Conservation (phyloP, 2,113 vertebrate species). For the Neogobius melanostomus region DNA sequence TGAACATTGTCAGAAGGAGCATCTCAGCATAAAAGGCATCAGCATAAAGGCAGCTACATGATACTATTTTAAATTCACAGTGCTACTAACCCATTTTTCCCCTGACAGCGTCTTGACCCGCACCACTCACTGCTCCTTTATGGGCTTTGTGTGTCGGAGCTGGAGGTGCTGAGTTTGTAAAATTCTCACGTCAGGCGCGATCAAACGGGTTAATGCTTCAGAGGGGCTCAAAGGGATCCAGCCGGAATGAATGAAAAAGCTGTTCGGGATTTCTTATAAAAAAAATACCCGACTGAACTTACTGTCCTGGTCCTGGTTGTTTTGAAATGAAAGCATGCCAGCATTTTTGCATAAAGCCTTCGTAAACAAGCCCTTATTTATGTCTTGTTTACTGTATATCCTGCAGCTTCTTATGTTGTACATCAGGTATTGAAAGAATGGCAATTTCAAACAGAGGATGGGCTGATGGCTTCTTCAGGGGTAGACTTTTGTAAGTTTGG, state of each 20-base stretch:
- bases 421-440: too few relatives aligned
- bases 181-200: constrained; percentile 47
- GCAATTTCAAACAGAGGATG: too few relatives aligned
- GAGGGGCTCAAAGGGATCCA: not conserved
- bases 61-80: not conserved
- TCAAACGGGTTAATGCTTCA: constrained; percentile 37
- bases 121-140: not conserved
- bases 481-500: too few relatives aligned
- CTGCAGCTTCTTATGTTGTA: too few relatives aligned
- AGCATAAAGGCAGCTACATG: not conserved
- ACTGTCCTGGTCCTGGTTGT: not conserved
- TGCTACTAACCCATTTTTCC: constrained; percentile 2
- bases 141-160: constrained; percentile 25
- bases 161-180: constrained; percentile 47
- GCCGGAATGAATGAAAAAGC: not conserved
- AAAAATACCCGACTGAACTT: not conserved
- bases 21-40: not conserved
- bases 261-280: not conserved
- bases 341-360: too few relatives aligned
- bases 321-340: not conserved
- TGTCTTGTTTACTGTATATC: too few relatives aligned
- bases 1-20: not conserved
- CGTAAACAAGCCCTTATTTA: too few relatives aligned
- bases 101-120: not conserved
- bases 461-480: too few relatives aligned